These are phyloP conservation scores for Lycocerus yunnanus DNA, from an alignment of 2,888 invertebrate species.

Conservation along the genomic window DNA sequence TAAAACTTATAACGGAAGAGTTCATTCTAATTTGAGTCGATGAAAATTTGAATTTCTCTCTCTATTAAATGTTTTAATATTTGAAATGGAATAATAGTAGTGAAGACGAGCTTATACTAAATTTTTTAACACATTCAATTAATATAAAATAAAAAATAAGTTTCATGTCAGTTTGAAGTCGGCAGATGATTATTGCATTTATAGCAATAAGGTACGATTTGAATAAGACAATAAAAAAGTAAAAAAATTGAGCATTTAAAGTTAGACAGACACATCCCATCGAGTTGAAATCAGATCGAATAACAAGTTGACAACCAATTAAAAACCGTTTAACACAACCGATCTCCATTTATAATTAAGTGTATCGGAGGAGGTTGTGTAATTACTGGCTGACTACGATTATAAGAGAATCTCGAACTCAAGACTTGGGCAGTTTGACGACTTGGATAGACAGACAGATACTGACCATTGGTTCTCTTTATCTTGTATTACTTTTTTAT, in stretches of 20 bases:
- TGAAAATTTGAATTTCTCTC: not conserved
- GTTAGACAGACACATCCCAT: constrained; percentile 25
- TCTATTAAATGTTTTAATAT: not conserved
- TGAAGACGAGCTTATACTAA: not conserved
- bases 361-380: constrained; percentile 52
- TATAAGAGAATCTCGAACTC: constrained; percentile 41
- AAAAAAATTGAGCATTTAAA: constrained; percentile 10
- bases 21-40: not conserved
- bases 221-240: not conserved
- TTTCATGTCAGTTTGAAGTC: not conserved
- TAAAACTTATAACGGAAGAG: not conserved
- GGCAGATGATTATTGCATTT: constrained; percentile 1
- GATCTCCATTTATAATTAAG: constrained; percentile 53
- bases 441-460: constrained; percentile 48
- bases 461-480: constrained; percentile 28
- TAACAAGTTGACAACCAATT: constrained; percentile 54
- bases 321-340: constrained; percentile 52
- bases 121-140: not conserved
- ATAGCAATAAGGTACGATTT: not conserved
- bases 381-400: constrained; percentile 52
- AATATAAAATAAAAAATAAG: not conserved
- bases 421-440: constrained; percentile 44
- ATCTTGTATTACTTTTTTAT: constrained; percentile 18
- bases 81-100: not conserved
- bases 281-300: constrained; percentile 40